A percentile compares a stretch with the other conserved stretches of the same genome.
phyloP scores from a whole-genome alignment of 2,797 vertebrate genomes.

The Oreochromis grahami region DNA sequence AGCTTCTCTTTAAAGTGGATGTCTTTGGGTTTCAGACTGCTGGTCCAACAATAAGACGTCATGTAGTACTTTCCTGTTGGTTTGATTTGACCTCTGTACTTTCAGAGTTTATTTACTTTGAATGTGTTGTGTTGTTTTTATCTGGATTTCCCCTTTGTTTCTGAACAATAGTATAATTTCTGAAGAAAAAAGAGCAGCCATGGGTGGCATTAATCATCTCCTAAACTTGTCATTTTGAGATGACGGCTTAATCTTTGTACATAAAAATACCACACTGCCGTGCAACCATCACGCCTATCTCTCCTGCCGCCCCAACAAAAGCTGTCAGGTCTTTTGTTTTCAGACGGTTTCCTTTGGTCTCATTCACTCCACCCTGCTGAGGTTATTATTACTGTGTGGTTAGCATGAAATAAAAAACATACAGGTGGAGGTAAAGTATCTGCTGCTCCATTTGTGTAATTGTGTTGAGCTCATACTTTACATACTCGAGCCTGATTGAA shows the following conservation, averaged over 20 bases:
- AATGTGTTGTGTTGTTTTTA: neutral
- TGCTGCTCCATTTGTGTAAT: neutral
- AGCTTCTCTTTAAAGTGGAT: neutral
- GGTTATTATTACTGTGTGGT: neutral
- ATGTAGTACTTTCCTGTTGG: neutral
- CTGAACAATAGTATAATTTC: neutral
- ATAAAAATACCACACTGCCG: neutral
- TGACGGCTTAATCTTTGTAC: neutral
- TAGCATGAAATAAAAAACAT: neutral
- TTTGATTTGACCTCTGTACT: neutral
- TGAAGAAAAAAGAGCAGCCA: neutral
- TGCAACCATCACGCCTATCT: neutral
- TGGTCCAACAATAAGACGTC: neutral
- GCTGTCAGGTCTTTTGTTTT: neutral
- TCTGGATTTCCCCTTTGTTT: neutral
- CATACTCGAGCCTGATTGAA: neutral
- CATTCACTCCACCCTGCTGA: neutral
- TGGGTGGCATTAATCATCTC: neutral
- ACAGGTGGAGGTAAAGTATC: neutral
- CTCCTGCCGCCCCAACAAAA: neutral
- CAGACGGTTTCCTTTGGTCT: neutral
- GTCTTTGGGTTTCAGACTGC: neutral
- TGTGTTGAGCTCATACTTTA: neutral
- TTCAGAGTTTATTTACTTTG: neutral
- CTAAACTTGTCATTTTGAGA: neutral